Percentiles rank a stretch among this genome's conserved stretches.
phyloP scores from a whole-genome alignment of 2,797 vertebrate species.

The Neopelma chrysocephalum region DNA sequence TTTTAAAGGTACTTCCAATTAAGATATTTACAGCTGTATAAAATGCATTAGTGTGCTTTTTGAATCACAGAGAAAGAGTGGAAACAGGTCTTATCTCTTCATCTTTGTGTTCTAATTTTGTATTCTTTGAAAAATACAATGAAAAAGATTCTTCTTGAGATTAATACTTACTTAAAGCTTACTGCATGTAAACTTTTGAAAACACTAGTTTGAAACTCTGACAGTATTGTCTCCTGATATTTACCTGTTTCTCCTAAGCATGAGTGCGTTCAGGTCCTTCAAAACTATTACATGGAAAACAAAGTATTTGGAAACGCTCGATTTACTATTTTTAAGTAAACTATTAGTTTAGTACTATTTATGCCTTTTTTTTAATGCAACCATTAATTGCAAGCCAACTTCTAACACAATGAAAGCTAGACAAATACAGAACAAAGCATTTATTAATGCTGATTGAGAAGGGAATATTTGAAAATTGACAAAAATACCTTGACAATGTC shows the following conservation, averaged over 20 bases:
- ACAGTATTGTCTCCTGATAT: neutral
- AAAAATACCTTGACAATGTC: conserved; percentile 44
- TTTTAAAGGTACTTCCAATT: neutral
- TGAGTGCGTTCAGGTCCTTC: neutral
- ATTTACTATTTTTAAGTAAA: neutral
- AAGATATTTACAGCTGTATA: neutral
- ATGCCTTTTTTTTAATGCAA: neutral
- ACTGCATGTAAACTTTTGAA: neutral
- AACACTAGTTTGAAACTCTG: neutral
- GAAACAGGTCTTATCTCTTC: neutral
- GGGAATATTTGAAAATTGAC: neutral
- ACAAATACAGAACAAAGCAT: neutral
- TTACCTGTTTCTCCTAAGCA: neutral
- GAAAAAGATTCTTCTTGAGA: neutral
- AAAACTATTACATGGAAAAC: neutral
- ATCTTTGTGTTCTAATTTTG: conserved; percentile 21
- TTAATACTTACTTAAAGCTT: neutral
- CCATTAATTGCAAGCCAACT: neutral
- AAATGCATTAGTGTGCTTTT: neutral
- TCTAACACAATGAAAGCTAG: neutral
- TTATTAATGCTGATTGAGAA: neutral
- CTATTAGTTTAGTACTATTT: neutral
- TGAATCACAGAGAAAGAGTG: neutral
- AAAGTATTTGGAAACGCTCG: neutral
- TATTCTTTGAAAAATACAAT: conserved; percentile 10